Base-by-base conservation (phyloP, 2,888 invertebrate species). In the Ptychoptera contaminata region DNA sequence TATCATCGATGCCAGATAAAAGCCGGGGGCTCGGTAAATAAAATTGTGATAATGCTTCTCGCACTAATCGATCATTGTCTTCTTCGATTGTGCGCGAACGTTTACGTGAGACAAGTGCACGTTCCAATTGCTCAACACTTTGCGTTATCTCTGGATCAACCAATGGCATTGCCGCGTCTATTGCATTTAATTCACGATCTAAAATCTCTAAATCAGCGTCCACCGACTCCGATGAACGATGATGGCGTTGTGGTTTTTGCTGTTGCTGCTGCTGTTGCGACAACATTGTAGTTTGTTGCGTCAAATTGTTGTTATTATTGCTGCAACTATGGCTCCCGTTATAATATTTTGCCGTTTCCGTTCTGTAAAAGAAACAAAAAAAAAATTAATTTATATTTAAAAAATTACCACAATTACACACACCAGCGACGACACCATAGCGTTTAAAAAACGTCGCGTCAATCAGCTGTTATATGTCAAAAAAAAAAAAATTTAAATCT, bases 1-100 rank as follows among this genome's bases (percentile, higher is more conserved):
- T 76, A 49, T 78, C 78, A 57, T 79, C 78, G 47, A 79, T 76
- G 47, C 75, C 75, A 30, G 79, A 76, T 47, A 80, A 67, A 56
- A 79, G 68, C 45, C 78, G 67, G 29, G 79, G 79, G 2, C 79
- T 77, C 10, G 79, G 77, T 48, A 79, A 75, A 58, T 79, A 81
- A 56, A 79, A 79, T 55, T 80, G 79, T 47, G 77, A 77, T 47
- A 81, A 69, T 6, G 80, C 78, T 54, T 78, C 79, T 52, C 78
- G 76, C 38, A 79, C 75, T 57, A 78, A 70, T 44, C 76, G 72
- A 55, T 79, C 79, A 53, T 78, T 77, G 53, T 74, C 70, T 42
- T 76, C 76, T 50, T 76, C 75, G 53, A 70, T 70, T 4, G 63
- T 60, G 36, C 73, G 62, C 50, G 68, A 68, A 1, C 66, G 60